A percentile compares a stretch with the other conserved stretches of the same genome.
phyloP scores from a whole-genome alignment of 1,140 invertebrate species.

The Oncopeltus fasciatus region DNA sequence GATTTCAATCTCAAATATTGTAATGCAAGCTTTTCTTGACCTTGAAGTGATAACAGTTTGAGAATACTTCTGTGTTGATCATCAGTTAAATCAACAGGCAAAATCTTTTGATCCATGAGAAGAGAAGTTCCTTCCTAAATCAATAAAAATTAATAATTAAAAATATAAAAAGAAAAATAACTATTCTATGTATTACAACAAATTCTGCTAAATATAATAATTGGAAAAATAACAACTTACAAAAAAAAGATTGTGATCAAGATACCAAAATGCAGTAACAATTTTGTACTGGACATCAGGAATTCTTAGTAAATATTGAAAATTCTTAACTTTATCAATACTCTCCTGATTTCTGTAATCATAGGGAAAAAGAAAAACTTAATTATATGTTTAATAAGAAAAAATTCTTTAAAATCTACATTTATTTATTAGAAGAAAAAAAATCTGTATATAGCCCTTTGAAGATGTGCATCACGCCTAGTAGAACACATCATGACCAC shows the following conservation, averaged over 20 bases:
- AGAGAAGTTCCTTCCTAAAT: background rate
- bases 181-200: background rate
- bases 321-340: background rate
- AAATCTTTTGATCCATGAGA: background rate
- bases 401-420: no score
- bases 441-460: no score
- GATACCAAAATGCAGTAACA: background rate
- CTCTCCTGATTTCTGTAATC: background rate
- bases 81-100: background rate
- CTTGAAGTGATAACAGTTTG: background rate
- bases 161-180: background rate
- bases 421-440: no score
- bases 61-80: background rate
- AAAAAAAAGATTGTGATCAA: background rate
- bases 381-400: no score
- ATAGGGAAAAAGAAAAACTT: background rate
- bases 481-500: no score
- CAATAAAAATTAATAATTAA: background rate
- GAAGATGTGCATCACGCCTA: no score
- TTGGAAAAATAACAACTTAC: background rate
- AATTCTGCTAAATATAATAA: background rate
- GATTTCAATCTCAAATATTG: background rate
- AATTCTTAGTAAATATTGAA: background rate
- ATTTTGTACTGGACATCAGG: background rate
- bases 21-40: background rate